A percentile compares a stretch with the other conserved stretches of the same genome.
phyloP scores from a whole-genome alignment of 2,888 invertebrate species.

The Parnassius glacialis region DNA sequence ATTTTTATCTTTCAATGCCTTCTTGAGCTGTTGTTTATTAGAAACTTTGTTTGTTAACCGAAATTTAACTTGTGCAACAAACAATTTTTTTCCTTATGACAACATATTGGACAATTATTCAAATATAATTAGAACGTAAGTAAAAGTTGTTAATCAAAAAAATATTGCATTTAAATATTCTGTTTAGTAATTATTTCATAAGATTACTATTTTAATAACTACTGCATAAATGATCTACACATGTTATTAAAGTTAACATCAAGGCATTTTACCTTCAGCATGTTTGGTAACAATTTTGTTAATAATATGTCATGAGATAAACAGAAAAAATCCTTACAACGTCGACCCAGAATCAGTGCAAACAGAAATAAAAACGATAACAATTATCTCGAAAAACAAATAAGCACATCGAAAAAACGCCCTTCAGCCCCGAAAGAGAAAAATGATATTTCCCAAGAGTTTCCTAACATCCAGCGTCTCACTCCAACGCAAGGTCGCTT shows the following conservation, averaged over 20 bases:
- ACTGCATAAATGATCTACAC: too few relatives aligned
- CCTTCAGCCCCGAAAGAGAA: slow-evolving; percentile 75
- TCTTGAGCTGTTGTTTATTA: too few relatives aligned
- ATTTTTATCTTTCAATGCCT: too few relatives aligned
- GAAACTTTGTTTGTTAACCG: neutral
- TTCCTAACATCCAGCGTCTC: slow-evolving; percentile 71
- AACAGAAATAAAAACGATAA: slow-evolving; percentile 52
- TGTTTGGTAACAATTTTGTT: neutral
- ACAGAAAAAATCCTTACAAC: slow-evolving; percentile 47
- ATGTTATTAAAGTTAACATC: neutral
- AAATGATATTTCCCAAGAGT: slow-evolving; percentile 78
- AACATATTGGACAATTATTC: too few relatives aligned
- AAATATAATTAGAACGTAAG: too few relatives aligned
- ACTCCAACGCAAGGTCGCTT: slow-evolving; percentile 64
- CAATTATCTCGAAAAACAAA: slow-evolving; percentile 53
- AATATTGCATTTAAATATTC: too few relatives aligned
- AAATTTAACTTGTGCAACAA: too few relatives aligned
- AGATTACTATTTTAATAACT: too few relatives aligned
- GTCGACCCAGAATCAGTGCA: slow-evolving; percentile 61
- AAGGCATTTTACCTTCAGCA: neutral
- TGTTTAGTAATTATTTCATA: too few relatives aligned
- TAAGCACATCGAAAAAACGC: slow-evolving; percentile 62
- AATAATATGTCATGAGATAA: slow-evolving; percentile 13
- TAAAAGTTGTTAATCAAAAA: too few relatives aligned
- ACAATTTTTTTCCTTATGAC: too few relatives aligned